These are phyloP conservation scores for Sapajus apella DNA, from an alignment of 2,113 vertebrate species.

Conservation along the genomic window DNA sequence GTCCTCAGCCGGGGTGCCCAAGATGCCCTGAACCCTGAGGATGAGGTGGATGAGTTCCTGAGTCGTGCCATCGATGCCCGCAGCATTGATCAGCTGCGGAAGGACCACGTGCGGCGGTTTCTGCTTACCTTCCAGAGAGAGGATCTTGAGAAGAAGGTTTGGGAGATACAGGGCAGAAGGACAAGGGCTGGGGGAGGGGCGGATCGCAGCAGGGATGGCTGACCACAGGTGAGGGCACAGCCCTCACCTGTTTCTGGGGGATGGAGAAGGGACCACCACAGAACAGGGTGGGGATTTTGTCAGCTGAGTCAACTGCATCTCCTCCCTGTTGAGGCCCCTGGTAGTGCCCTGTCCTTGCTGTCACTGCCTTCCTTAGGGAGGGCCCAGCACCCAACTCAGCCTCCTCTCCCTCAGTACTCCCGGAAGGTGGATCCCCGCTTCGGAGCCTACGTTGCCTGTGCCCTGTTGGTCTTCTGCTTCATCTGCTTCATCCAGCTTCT, in stretches of 20 bases:
- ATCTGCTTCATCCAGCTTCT: slow-evolving; percentile 96
- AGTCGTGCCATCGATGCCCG: slow-evolving; percentile 96
- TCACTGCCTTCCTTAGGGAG: not conserved
- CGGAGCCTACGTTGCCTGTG: slow-evolving; percentile 94
- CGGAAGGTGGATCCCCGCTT: slow-evolving; percentile 96
- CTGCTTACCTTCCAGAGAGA: slow-evolving; percentile 97
- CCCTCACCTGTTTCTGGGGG: not conserved
- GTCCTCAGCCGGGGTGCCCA: slow-evolving; percentile 90
- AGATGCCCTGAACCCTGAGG: slow-evolving; percentile 96
- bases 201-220: not conserved
- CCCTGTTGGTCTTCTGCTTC: slow-evolving; percentile 95
- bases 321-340: not conserved
- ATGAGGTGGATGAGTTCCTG: slow-evolving; percentile 96
- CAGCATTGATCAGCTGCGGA: slow-evolving; percentile 96
- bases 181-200: not conserved
- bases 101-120: slow-evolving; percentile 97
- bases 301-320: not conserved
- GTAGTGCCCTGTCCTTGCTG: not conserved
- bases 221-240: not conserved
- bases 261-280: too few relatives aligned
- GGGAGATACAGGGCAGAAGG: not conserved
- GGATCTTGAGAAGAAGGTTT: slow-evolving; percentile 96
- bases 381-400: not conserved
- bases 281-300: not conserved
- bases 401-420: slow-evolving; percentile 88